Evolutionary conservation across 1,140 invertebrate genomes (phyloP).

Genomic region (Sycobia sp.): DNA sequence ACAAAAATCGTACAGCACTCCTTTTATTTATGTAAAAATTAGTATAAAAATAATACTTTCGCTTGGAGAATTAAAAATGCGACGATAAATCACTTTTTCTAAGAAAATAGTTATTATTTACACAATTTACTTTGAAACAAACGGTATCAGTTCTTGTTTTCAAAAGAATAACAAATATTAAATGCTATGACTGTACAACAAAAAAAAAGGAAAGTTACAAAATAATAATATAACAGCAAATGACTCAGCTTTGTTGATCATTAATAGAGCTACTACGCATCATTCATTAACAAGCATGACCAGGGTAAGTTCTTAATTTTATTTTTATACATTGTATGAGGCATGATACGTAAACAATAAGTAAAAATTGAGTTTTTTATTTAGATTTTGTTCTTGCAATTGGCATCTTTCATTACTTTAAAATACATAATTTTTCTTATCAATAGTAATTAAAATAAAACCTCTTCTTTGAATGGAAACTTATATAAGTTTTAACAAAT

Average conservation of each 20-base stretch:
- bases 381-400: conserved; percentile 3
- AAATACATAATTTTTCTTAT: conserved; percentile 5
- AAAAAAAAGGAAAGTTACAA: conserved; percentile 13
- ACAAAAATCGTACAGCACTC: conserved; percentile 14
- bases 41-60: conserved; percentile 28
- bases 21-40: conserved; percentile 16
- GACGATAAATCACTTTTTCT: conserved; percentile 20
- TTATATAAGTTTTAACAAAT: background rate
- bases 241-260: conserved; percentile 16
- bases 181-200: conserved; percentile 30
- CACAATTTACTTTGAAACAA: conserved; percentile 8
- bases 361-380: background rate
- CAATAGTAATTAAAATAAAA: too few relatives aligned
- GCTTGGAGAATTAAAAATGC: conserved; percentile 16
- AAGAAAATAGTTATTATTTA: conserved; percentile 9
- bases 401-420: conserved; percentile 2
- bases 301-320: conserved; percentile 10
- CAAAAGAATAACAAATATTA: conserved; percentile 26
- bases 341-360: conserved; percentile 9
- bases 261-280: conserved; percentile 11
- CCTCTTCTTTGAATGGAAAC: background rate
- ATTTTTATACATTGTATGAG: conserved; percentile 25
- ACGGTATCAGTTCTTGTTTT: conserved; percentile 27
- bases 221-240: conserved; percentile 19
- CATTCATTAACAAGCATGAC: conserved; percentile 6